These are phyloP conservation scores for Anisognathus igniventris DNA, from an alignment of 2,797 vertebrate genomes.

Conservation along the genomic window DNA sequence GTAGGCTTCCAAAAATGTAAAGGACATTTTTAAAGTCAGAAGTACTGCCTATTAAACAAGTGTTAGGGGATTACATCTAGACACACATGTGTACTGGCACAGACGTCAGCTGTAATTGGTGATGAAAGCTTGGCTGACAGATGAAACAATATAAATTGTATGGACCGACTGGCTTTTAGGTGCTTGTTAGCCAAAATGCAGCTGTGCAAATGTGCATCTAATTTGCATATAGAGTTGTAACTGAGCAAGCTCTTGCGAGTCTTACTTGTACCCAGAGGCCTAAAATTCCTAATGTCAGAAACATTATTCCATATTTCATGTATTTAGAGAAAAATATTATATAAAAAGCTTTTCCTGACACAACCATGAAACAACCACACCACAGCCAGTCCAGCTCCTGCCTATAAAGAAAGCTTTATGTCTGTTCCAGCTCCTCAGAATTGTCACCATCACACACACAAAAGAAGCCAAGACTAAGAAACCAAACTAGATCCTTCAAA, in stretches of 20 bases:
- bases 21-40: not conserved
- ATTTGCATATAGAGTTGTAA: not conserved
- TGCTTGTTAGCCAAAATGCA: not conserved
- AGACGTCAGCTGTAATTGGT: not conserved
- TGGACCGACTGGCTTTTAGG: not conserved
- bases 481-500: not conserved
- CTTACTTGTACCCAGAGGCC: not conserved
- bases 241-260: not conserved
- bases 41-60: not conserved
- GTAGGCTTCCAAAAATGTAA: slow-evolving; percentile 6
- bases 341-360: not conserved
- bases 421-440: not conserved
- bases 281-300: not conserved
- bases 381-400: not conserved
- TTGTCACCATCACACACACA: not conserved
- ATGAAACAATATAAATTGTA: not conserved
- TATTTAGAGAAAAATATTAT: not conserved
- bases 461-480: not conserved
- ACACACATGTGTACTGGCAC: not conserved
- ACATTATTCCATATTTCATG: not conserved
- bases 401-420: not conserved
- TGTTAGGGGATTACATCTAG: not conserved
- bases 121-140: slow-evolving; percentile 1
- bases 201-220: not conserved
- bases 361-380: not conserved